These are phyloP conservation scores for Ahaetulla prasina DNA, from an alignment of 2,113 vertebrate species.

Conservation along the genomic window DNA sequence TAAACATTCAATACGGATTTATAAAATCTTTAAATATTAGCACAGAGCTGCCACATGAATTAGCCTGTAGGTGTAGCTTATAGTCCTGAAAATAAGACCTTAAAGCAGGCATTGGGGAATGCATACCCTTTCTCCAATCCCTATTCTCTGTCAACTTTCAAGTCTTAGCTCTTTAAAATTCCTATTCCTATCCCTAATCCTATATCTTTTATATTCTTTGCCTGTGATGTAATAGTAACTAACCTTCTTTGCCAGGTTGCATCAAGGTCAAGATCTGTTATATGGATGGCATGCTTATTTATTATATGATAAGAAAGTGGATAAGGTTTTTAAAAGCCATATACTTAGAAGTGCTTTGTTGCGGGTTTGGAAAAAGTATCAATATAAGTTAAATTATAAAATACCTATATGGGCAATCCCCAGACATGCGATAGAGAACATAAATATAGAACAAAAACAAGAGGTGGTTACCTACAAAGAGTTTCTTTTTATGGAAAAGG, in stretches of 20 bases:
- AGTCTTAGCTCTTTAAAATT: neutral
- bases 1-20: constrained; percentile 26
- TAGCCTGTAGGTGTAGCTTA: constrained; percentile 2
- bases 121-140: neutral
- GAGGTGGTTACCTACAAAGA: no score
- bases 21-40: constrained; percentile 18
- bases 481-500: no score
- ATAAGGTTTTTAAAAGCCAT: no score
- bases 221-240: neutral
- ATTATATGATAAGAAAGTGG: no score
- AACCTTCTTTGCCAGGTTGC: neutral
- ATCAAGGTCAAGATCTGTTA: neutral
- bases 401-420: no score
- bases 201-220: neutral
- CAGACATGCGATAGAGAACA: no score
- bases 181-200: no score
- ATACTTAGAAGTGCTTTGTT: no score
- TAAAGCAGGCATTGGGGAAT: neutral
- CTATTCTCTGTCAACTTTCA: neutral
- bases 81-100: neutral
- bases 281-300: no score
- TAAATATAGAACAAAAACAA: no score
- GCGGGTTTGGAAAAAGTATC: no score
- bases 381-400: no score
- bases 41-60: neutral